phyloP scores from a whole-genome alignment of 2,113 vertebrate species.

The Urocolius indicus region DNA sequence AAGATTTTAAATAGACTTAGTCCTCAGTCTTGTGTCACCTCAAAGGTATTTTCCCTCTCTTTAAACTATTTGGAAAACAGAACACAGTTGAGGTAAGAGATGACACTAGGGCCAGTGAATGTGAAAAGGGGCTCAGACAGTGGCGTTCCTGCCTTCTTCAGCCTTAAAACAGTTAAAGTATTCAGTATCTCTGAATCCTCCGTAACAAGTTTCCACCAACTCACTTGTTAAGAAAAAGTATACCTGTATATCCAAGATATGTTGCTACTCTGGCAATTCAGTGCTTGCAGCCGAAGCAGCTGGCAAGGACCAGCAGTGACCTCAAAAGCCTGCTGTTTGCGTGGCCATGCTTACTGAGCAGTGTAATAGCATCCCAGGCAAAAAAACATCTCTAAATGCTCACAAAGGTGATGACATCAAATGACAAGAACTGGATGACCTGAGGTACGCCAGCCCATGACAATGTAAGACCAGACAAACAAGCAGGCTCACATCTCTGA shows the following conservation, averaged over 20 bases:
- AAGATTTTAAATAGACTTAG: neutral
- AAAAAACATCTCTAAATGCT: neutral
- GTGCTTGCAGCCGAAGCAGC: neutral
- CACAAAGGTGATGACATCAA: neutral
- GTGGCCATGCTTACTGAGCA: neutral
- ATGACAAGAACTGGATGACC: neutral
- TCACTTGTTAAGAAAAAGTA: neutral
- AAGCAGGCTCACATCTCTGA: neutral
- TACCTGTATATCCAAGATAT: accelerated
- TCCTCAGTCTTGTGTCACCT: neutral
- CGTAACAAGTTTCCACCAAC: neutral
- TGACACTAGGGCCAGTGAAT: accelerated
- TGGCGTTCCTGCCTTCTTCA: neutral
- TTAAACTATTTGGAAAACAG: neutral
- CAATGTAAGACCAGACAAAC: too few species aligned
- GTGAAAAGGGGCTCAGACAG: accelerated
- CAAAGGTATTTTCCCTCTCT: neutral
- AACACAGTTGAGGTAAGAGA: neutral
- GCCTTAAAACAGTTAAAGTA: neutral
- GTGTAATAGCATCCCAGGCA: neutral
- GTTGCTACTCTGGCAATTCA: neutral
- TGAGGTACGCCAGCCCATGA: neutral
- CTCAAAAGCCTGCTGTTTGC: neutral
- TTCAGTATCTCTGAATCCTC: neutral
- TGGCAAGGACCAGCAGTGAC: neutral